Percentiles rank a stretch among this genome's conserved stretches.
These are phyloP conservation scores for Phrynocephalus versicolor DNA, from an alignment of 2,113 vertebrate genomes.

Conservation along the genomic window DNA sequence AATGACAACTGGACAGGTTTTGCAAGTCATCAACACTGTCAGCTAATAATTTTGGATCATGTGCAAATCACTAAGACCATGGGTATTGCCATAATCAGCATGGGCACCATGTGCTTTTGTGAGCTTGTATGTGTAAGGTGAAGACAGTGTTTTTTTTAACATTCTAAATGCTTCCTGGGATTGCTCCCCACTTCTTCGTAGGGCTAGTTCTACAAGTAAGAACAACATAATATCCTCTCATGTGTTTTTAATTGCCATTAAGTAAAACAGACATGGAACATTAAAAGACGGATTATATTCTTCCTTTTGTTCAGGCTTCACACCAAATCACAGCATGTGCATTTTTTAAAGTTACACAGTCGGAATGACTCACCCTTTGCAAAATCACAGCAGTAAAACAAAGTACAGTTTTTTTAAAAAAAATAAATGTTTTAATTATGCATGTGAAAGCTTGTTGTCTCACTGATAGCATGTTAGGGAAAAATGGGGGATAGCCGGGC, in stretches of 20 bases:
- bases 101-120: neutral
- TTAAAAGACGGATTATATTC: constrained; percentile 4
- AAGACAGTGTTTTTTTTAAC: neutral
- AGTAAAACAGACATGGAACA: neutral
- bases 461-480: neutral
- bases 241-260: neutral
- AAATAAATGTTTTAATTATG: neutral
- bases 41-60: no score
- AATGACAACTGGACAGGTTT: no score
- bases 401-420: neutral
- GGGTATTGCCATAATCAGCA: neutral
- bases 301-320: neutral
- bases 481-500: neutral
- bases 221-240: neutral
- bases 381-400: neutral
- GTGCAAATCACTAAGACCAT: no score
- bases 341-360: neutral
- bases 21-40: no score
- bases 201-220: neutral
- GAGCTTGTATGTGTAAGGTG: neutral
- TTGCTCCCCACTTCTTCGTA: neutral
- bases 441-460: constrained; percentile 19
- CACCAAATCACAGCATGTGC: rapidly evolving
- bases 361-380: neutral
- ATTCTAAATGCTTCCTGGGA: neutral